Conservation (phyloP, 2,797 vertebrate genomes). For the Remorina albescens region DNA sequence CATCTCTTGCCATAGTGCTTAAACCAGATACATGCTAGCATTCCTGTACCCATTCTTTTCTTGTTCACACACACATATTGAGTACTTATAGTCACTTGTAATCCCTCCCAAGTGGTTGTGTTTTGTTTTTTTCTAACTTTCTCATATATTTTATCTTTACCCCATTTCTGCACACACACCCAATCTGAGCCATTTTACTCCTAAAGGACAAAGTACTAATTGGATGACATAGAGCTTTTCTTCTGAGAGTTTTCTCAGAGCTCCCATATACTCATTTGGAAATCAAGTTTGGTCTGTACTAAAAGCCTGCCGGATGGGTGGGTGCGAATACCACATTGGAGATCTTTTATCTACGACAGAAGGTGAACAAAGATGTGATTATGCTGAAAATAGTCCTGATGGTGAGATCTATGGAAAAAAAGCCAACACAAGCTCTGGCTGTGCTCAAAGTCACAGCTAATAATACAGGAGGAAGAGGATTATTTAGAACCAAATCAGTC, state of each 20-base stretch:
- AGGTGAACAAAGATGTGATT: conserved; percentile 10
- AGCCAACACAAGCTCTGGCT: not conserved
- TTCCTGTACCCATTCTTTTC: not conserved
- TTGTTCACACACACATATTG: not conserved
- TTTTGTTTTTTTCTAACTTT: not conserved
- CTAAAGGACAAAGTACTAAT: conserved; percentile 34
- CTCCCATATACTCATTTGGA: conserved; percentile 14
- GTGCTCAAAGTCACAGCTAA: conserved; percentile 10
- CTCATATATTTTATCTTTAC: conserved; percentile 3
- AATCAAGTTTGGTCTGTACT: conserved; percentile 10
- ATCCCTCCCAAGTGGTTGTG: conserved; percentile 15
- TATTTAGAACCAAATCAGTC: not conserved
- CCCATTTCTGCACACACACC: not conserved
- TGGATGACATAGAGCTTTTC: conserved; percentile 27
- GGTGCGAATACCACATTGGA: conserved; percentile 9
- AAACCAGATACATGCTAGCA: not conserved
- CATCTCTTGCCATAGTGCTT: conserved; percentile 1
- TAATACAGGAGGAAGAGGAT: conserved; percentile 34
- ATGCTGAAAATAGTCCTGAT: conserved; percentile 16
- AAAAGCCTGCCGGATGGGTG: conserved; percentile 5
- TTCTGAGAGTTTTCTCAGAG: conserved; percentile 36
- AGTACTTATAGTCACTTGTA: conserved; percentile 29
- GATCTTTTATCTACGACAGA: conserved; percentile 1
- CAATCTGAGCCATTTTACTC: conserved; percentile 17
- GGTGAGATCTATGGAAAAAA: conserved; percentile 22